Conservation (phyloP, 2,113 vertebrate species). For the Okapia johnstoni region DNA sequence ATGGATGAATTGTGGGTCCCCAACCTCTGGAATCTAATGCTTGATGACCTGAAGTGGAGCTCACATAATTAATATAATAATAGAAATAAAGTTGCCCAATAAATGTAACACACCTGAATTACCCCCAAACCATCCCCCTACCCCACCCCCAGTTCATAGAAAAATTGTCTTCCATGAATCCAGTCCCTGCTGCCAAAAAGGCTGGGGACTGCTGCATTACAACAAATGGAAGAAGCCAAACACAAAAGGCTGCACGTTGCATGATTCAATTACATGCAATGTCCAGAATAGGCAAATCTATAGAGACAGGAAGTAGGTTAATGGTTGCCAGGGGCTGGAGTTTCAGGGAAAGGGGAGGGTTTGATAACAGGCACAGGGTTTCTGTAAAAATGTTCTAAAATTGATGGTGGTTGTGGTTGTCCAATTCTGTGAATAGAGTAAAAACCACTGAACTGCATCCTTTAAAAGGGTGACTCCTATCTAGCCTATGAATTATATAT, state of each 20-base stretch:
- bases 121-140: background rate
- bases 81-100: background rate
- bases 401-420: background rate
- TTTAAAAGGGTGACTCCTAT: background rate
- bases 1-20: background rate
- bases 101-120: background rate
- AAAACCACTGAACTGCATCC: background rate
- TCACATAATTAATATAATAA: background rate
- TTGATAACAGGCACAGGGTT: background rate
- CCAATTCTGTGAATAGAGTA: background rate
- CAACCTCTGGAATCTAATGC: background rate
- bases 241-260: background rate
- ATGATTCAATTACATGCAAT: background rate
- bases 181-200: background rate
- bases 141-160: background rate
- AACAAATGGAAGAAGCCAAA: background rate
- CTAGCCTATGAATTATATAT: background rate
- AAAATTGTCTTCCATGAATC: background rate
- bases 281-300: background rate
- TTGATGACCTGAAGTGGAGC: background rate
- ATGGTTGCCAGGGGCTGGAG: background rate
- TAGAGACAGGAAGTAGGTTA: background rate
- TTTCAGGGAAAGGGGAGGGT: background rate
- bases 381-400: background rate
- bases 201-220: background rate